Evolutionary conservation across 2,888 invertebrate species (phyloP), one percentile per base, ranked within the genome.

Genomic region (Sarcophaga rosellei): DNA sequence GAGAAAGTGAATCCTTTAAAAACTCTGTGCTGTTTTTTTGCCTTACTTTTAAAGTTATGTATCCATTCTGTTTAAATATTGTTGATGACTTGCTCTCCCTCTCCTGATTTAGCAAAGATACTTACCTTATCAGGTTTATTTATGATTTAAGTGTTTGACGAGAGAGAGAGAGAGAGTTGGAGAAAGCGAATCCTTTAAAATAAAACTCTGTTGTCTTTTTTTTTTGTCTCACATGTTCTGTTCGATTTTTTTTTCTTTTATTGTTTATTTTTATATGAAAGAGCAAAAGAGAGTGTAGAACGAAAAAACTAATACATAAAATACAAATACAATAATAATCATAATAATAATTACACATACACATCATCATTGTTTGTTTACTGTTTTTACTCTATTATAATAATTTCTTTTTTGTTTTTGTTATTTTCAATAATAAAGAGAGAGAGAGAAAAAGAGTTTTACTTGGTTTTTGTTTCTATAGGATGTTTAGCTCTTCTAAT

Each of bases 301-400:
- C 90, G 47, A 92, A 91, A 92, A 91, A 92, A 91, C 91, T 92
- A 92, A 91, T 90, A 91, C 90, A 89, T 90, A 90, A 90, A 91
- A 91, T 91, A 91, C 91, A 91, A 91, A 91, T 91, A 90, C 89
- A 86, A 84, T 86, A 84, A 91, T 90, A 90, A 91, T 90, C 89
- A 91, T 89, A 78, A 91, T 90, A 90, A 90, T 90, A 90, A 90
- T 89, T 90, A 89, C 88, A 90, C 89, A 89, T 89, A 88, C 82
- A 89, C 87, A 88, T 90, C 81, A 78, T 85, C 81, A 21, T 83
- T 75, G 80, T 53, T 74, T 45, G 21, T 68, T 59, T 57, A 69
- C n/a, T 75, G 57, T 61, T n/a, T 61, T 35, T 61, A 17, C 44
- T 25, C 20, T 25, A 79, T 69, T 57, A 79, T 69, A 72, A 85